Conservation (phyloP, 2,113 vertebrate species). For the mouse (Mus musculus) region DNA sequence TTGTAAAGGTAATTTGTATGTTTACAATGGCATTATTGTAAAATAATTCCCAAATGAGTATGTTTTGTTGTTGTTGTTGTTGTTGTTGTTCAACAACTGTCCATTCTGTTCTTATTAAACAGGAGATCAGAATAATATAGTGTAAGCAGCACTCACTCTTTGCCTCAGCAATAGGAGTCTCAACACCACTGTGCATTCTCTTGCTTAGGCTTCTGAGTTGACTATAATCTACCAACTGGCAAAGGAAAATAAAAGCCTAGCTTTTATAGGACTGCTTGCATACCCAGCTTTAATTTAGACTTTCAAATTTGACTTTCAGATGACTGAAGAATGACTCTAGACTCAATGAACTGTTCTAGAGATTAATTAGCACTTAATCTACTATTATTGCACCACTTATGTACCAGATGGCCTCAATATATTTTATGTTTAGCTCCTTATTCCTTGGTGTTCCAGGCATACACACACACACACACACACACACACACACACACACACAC, state of each 20-base stretch:
- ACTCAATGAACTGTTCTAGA: neutral
- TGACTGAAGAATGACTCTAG: neutral
- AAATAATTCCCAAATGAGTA: neutral
- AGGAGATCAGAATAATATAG: neutral
- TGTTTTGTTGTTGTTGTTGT: neutral
- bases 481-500: too few relatives aligned
- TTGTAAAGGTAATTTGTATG: constrained; percentile 10
- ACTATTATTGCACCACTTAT: neutral
- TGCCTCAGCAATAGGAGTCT: neutral
- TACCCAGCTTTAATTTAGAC: neutral
- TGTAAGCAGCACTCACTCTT: neutral
- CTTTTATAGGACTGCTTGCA: neutral
- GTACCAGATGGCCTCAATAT: neutral
- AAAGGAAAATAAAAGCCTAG: neutral
- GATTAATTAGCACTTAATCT: constrained; percentile 30
- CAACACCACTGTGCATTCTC: neutral
- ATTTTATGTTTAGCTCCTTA: neutral
- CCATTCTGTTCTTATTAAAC: neutral
- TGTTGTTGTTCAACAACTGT: neutral
- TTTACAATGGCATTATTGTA: neutral
- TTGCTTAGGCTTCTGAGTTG: neutral
- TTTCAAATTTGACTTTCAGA: constrained; percentile 42
- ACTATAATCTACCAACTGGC: neutral
- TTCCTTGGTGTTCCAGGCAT: neutral
- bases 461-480: too few relatives aligned